phyloP scores from a whole-genome alignment of 2,888 invertebrate species.

The Parnassius orleans region DNA sequence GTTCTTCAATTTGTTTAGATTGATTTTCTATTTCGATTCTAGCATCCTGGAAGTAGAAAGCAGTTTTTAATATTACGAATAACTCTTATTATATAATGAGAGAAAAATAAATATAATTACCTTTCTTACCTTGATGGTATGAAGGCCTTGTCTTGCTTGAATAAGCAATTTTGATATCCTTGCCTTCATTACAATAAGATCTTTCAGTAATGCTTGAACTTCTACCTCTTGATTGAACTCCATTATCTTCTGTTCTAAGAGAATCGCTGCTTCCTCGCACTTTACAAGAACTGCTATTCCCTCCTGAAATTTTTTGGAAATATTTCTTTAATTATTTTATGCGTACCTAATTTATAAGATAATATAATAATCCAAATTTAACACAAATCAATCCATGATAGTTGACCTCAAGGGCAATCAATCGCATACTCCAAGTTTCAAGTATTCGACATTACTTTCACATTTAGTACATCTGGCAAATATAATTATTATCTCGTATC shows the following conservation, averaged over 20 bases:
- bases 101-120: conserved; percentile 43
- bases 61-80: not conserved
- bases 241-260: conserved; percentile 83
- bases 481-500: too few relatives aligned
- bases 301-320: conserved; percentile 75
- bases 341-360: too few relatives aligned
- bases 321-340: too few relatives aligned
- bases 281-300: conserved; percentile 85
- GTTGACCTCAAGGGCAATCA: too few relatives aligned
- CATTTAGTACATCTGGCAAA: too few relatives aligned
- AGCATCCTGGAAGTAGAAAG: conserved; percentile 60
- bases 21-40: conserved; percentile 66
- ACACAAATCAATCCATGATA: too few relatives aligned
- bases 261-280: conserved; percentile 84
- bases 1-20: conserved; percentile 62
- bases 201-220: conserved; percentile 78
- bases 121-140: conserved; percentile 76
- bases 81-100: conserved; percentile 7
- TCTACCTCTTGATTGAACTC: conserved; percentile 84
- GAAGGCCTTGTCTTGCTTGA: conserved; percentile 85
- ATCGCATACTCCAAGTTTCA: too few relatives aligned
- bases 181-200: conserved; percentile 81
- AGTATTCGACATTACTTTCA: too few relatives aligned
- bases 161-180: conserved; percentile 84
- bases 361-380: too few relatives aligned